Evolutionary conservation across 2,113 vertebrate genomes (phyloP), one percentile per base, ranked within the genome.

Genomic region (Variabilichromis moorii): DNA sequence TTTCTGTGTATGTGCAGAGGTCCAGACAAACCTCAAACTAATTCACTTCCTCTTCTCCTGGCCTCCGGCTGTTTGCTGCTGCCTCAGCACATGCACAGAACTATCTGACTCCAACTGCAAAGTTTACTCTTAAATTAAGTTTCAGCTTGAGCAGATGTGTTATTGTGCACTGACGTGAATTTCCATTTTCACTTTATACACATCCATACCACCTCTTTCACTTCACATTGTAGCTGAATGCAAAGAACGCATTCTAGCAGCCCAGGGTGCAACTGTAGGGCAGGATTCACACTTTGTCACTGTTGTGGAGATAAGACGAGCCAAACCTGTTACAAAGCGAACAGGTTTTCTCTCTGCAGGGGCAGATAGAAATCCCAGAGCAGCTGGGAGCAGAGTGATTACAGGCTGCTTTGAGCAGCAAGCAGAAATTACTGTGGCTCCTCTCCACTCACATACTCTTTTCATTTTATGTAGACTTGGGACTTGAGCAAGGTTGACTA

Each of bases 301-400:
- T 6, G 10, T 47, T 42, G 37, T 4, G 13, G 21, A 51, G 84
- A 88, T 83, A 57, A 82, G 83, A 88, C 31, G 45, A 89, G 40
- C 63, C 61, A 66, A 87, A 85, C 63, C 82, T 80, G 84, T 80
- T 80, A 11, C 79, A 66, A 63, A 89, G 85, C 2, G 3, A 86
- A 85, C 59, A 81, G 85, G 53, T 84, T 82, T 31, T 81, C 33
- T n/a, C 83, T 76, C 82, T 87, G 82, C 89, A 66, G 63, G 66
- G 45, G 66, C 76, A 78, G 78, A 85, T 85, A 89, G 59, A 88
- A 90, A 88, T 90, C 91, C 86, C 89, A 21, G 26, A 88, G 88
- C 90, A 89, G 86, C 85, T 90, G 88, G 82, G 79, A 90, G 85
- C 81, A 78, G 59, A 82, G 82, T 81, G 90, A 93, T 92, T 91